Conservation (phyloP, 2,113 vertebrate genomes). For the Macrotis lagotis region DNA sequence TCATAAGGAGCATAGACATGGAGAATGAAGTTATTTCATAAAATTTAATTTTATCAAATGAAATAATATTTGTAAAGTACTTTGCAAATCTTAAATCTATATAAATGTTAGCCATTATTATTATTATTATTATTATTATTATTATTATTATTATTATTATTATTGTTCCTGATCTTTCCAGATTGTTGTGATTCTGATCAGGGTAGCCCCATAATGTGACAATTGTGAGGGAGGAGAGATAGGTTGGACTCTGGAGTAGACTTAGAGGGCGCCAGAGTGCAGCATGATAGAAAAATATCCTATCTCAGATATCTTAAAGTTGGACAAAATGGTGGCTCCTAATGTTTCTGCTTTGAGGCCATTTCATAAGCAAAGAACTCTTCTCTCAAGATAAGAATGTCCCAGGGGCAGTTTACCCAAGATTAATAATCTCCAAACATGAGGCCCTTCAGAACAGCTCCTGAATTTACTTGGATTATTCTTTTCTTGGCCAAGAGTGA, state of each 20-base stretch:
- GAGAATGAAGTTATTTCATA: too few species aligned
- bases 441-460: background rate
- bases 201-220: background rate
- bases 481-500: background rate
- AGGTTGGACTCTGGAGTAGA: background rate
- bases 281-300: background rate
- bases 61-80: background rate
- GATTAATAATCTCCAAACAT: background rate
- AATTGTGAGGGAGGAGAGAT: background rate
- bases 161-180: background rate
- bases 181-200: background rate
- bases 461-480: background rate
- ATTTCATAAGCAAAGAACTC: background rate
- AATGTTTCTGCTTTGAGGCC: background rate
- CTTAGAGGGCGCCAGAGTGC: background rate
- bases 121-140: too few species aligned
- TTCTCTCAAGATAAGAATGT: background rate
- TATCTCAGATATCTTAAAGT: background rate
- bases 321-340: background rate
- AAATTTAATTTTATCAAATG: too few species aligned
- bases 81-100: background rate
- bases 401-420: background rate
- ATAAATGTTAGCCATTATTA: background rate
- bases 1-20: too few species aligned
- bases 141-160: background rate